Percentiles rank a stretch among this genome's conserved stretches.
These are phyloP conservation scores for Caloenas nicobarica DNA, from an alignment of 2,113 vertebrate genomes.

Conservation along the genomic window DNA sequence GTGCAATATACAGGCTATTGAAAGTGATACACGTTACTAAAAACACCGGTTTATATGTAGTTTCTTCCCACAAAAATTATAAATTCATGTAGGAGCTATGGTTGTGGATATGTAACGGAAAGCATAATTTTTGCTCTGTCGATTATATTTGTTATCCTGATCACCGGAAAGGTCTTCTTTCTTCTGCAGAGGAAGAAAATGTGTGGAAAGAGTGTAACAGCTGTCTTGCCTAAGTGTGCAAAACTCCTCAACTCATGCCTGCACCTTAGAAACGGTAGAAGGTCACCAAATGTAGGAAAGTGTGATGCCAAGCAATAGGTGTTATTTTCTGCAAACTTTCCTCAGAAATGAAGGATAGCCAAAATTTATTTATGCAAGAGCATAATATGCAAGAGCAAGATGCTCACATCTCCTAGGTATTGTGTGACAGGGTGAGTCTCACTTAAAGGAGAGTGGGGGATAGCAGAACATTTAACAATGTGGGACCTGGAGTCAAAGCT, in stretches of 20 bases:
- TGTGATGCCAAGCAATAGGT: not conserved
- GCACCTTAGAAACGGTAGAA: not conserved
- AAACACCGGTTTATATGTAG: not conserved
- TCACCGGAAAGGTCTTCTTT: not conserved
- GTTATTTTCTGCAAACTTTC: not conserved
- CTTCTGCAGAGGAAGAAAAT: not conserved
- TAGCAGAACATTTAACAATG: not conserved
- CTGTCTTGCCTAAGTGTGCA: not conserved
- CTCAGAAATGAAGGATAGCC: not conserved
- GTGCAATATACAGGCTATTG: not conserved
- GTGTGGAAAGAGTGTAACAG: not conserved
- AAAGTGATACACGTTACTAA: not conserved
- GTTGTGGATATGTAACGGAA: not conserved
- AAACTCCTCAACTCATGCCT: fast-evolving
- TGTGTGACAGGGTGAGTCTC: not conserved
- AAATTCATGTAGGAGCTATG: not conserved
- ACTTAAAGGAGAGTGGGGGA: not conserved
- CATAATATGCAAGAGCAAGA: no score
- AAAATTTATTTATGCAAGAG: not conserved
- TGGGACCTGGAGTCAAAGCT: not conserved
- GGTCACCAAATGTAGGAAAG: not conserved
- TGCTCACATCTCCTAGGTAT: not conserved
- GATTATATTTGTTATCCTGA: not conserved
- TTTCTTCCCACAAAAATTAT: not conserved
- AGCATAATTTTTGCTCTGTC: not conserved